Evolutionary conservation across 2,797 vertebrate species (phyloP).

Genomic region (Rhinophrynus dorsalis): DNA sequence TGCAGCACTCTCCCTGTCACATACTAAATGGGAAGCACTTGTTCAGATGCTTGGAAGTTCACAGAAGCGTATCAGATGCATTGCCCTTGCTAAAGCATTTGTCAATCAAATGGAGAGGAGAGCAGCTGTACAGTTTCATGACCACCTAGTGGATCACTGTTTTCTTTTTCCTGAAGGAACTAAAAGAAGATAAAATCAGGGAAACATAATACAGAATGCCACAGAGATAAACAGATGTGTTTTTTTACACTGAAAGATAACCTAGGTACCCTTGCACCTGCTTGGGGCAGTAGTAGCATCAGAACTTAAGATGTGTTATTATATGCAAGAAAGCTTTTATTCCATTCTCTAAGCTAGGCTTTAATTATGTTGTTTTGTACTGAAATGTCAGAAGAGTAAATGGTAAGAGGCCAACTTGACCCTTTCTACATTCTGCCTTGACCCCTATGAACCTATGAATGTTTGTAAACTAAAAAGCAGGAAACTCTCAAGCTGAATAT

Average conservation of each 20-base stretch:
- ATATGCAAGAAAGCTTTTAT: constrained; percentile 17
- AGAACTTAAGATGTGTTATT: constrained; percentile 11
- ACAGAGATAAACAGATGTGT: constrained; percentile 79
- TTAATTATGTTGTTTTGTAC: constrained; percentile 34
- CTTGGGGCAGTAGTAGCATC: constrained; percentile 14
- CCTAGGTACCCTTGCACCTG: constrained; percentile 67
- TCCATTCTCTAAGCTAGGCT: constrained; percentile 6
- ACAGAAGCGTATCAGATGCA: constrained; percentile 65
- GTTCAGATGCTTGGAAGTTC: constrained; percentile 60
- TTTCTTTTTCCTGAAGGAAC: constrained; percentile 39
- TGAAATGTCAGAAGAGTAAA: constrained; percentile 38
- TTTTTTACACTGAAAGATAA: constrained; percentile 72
- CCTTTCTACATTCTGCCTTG: constrained; percentile 28
- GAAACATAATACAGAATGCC: constrained; percentile 75
- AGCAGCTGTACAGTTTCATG: constrained; percentile 60
- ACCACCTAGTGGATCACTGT: constrained; percentile 38
- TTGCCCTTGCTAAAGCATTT: constrained; percentile 68
- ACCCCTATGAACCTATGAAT: constrained; percentile 24
- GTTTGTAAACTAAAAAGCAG: constrained; percentile 19
- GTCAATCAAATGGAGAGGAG: constrained; percentile 72
- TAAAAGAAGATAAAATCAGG: constrained; percentile 70
- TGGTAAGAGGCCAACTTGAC: constrained; percentile 36
- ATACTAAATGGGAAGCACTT: constrained; percentile 54
- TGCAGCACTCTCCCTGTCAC: constrained; percentile 58
- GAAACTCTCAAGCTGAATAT: constrained; percentile 9